A percentile compares a stretch with the other conserved stretches of the same genome.
Conservation (phyloP, 1,140 invertebrate genomes). For the Sycobia sp. region DNA sequence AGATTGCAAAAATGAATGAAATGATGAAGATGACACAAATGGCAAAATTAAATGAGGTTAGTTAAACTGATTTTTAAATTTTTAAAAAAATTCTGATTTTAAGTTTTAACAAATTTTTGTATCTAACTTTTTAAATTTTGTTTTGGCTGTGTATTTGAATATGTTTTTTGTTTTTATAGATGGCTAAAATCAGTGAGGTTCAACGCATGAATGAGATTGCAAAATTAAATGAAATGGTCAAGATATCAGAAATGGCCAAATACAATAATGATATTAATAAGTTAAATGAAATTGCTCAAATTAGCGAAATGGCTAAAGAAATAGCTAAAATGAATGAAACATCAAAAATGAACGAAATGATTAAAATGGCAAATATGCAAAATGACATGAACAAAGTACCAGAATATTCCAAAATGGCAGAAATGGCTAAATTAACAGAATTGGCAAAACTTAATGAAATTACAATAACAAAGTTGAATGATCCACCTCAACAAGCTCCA, state of each 20-base stretch:
- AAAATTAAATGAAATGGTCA: conserved; percentile 60
- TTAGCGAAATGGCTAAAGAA: conserved; percentile 60
- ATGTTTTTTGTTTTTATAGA: conserved; percentile 24
- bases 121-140: neutral
- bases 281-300: conserved; percentile 56
- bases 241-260: conserved; percentile 60
- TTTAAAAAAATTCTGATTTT: too few species aligned
- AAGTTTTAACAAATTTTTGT: neutral
- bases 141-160: neutral
- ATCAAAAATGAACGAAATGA: conserved; percentile 61
- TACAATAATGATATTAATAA: conserved; percentile 56
- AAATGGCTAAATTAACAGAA: conserved; percentile 59
- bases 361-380: conserved; percentile 59
- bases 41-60: conserved; percentile 48
- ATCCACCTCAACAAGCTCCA: conserved; percentile 45
- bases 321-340: conserved; percentile 61
- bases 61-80: neutral
- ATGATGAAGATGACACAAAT: conserved; percentile 60
- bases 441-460: conserved; percentile 60
- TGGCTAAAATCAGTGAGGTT: conserved; percentile 53
- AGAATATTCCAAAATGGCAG: conserved; percentile 58
- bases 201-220: conserved; percentile 60
- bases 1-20: conserved; percentile 55
- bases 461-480: conserved; percentile 59
- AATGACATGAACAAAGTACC: conserved; percentile 57